Evolutionary conservation across 1,140 invertebrate genomes (phyloP).

Genomic region (Temnothorax nylanderi): DNA sequence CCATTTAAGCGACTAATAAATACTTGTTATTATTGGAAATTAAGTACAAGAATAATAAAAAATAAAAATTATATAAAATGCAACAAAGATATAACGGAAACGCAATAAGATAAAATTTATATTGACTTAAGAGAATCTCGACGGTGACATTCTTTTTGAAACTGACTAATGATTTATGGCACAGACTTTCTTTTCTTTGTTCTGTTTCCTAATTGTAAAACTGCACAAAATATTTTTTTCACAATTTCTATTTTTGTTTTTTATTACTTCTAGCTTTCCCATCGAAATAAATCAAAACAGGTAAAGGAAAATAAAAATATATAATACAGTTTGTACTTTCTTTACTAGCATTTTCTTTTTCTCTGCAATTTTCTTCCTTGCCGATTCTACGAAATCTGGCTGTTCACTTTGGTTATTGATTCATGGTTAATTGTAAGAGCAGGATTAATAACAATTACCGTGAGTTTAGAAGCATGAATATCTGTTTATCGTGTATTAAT

Average conservation of each 20-base stretch:
- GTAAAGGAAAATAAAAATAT: neutral
- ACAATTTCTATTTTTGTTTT: neutral
- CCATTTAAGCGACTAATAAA: neutral
- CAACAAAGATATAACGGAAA: neutral
- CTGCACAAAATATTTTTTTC: neutral
- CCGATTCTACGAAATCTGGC: neutral
- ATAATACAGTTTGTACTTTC: neutral
- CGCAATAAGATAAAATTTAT: neutral
- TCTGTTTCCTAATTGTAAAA: neutral
- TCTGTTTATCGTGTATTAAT: neutral
- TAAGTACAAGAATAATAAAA: neutral
- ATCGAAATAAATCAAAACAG: neutral
- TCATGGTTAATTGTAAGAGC: neutral
- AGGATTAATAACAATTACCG: neutral
- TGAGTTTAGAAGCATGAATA: neutral
- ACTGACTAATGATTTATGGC: neutral
- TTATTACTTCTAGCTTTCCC: neutral
- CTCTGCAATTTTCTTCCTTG: neutral
- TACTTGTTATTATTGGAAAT: neutral
- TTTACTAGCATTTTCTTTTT: neutral
- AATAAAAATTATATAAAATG: neutral
- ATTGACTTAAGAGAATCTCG: neutral
- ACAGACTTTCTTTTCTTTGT: neutral
- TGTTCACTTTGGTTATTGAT: neutral
- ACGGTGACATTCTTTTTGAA: neutral